Conservation (phyloP, 2,888 invertebrate genomes). For the Noctua fimbriata region DNA sequence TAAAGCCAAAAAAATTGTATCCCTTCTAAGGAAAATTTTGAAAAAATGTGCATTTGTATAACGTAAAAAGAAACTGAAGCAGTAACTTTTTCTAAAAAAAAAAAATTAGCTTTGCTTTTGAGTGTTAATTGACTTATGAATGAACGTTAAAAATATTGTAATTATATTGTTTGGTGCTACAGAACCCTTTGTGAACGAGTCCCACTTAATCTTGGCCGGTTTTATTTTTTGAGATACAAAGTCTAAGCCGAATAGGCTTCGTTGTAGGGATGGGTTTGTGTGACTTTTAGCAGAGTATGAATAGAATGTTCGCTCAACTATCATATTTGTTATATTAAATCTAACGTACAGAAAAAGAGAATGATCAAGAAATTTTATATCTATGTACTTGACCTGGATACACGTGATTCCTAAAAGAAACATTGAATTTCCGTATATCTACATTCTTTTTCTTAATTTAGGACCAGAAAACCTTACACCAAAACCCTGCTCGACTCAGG, state of each 20-base stretch:
- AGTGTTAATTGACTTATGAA: background rate
- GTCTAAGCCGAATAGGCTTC: constrained; percentile 19
- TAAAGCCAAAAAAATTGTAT: no score
- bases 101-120: no score
- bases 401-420: background rate
- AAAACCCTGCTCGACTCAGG: background rate
- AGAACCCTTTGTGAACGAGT: background rate
- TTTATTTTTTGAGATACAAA: constrained; percentile 4
- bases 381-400: background rate
- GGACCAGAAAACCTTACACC: background rate
- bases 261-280: background rate
- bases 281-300: background rate
- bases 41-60: no score
- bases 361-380: background rate
- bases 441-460: background rate
- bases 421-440: background rate
- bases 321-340: background rate
- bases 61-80: background rate
- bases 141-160: background rate
- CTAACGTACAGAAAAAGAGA: background rate
- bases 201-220: background rate
- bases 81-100: background rate
- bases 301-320: background rate
- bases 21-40: no score
- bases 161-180: background rate